These are phyloP conservation scores for Agrochola lychnidis DNA, from an alignment of 2,888 invertebrate genomes.

Conservation along the genomic window DNA sequence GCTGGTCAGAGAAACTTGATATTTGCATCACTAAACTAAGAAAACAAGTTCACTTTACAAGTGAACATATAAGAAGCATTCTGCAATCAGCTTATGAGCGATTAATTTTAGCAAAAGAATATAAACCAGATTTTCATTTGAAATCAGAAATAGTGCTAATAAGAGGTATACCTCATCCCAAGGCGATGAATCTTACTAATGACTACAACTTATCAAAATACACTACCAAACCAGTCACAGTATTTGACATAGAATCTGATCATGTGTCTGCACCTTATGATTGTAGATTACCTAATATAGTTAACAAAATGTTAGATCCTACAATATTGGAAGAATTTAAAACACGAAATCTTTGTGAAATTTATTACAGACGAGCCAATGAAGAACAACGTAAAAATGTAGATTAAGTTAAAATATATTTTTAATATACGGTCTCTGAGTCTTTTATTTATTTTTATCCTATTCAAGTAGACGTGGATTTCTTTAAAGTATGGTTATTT, in stretches of 20 bases:
- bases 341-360: background rate
- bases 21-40: background rate
- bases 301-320: slow-evolving; percentile 62
- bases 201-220: background rate
- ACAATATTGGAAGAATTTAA: background rate
- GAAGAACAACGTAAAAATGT: background rate
- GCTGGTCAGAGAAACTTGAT: background rate
- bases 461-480: background rate
- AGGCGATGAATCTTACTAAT: background rate
- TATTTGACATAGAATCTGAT: background rate
- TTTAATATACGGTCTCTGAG: background rate
- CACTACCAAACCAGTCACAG: background rate
- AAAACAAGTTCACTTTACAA: background rate
- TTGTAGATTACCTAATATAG: slow-evolving; percentile 67
- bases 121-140: background rate
- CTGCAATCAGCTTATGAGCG: background rate
- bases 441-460: background rate
- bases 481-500: background rate
- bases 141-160: background rate
- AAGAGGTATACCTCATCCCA: background rate
- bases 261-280: slow-evolving; percentile 66
- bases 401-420: background rate
- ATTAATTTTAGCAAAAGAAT: background rate
- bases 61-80: background rate
- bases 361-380: background rate